phyloP scores from a whole-genome alignment of 2,797 vertebrate genomes.

The Gallinago nigripennis region DNA sequence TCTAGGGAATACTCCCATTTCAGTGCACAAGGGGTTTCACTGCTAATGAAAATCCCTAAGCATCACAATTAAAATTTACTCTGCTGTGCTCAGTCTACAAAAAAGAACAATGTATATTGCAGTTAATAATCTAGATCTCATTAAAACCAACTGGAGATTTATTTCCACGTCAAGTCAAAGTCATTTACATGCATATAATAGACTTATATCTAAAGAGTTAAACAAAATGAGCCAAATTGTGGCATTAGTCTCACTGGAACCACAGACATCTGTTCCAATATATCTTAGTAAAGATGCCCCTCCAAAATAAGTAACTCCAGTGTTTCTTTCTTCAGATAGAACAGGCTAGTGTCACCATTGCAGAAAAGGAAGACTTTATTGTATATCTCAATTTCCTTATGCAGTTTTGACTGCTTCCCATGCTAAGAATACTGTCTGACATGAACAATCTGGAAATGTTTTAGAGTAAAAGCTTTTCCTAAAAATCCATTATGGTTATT shows the following conservation, averaged over 20 bases:
- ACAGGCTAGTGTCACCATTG: not conserved
- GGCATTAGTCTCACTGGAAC: not conserved
- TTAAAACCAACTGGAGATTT: constrained; percentile 17
- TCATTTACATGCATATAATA: not conserved
- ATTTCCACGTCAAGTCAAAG: not conserved
- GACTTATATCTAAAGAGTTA: not conserved
- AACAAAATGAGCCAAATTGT: not conserved
- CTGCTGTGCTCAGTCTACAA: not conserved
- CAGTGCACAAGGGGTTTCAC: not conserved
- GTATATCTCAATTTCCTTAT: not conserved
- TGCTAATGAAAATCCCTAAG: constrained; percentile 50
- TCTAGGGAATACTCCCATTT: constrained; percentile 27
- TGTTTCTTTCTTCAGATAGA: not conserved
- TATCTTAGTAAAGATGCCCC: not conserved
- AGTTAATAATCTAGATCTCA: constrained; percentile 1
- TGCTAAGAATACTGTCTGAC: not conserved
- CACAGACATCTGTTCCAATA: not conserved
- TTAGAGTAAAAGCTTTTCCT: not conserved
- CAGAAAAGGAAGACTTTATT: not conserved
- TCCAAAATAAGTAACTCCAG: not conserved
- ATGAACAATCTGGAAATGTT: not conserved
- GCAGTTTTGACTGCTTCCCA: not conserved
- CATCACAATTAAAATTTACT: constrained; percentile 44
- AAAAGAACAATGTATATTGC: not conserved
- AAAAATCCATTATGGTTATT: not conserved